Evolutionary conservation across 37 sponge, comb jelly and placozoan species (phyloP).

Genomic region (Diacarnus erythraeanus): DNA sequence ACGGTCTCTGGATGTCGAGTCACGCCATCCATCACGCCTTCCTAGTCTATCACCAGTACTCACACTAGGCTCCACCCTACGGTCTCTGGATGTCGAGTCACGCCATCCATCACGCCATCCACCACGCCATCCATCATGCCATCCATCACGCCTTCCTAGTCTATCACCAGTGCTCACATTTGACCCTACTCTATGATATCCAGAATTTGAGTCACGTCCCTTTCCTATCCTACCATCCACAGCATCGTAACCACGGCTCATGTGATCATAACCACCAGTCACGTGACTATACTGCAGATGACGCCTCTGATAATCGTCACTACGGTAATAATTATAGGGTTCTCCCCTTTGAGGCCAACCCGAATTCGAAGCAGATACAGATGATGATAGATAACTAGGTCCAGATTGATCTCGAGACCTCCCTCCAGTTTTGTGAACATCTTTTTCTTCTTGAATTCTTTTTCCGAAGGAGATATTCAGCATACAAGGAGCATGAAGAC

Average conservation of each 20-base stretch:
- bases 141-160: not conserved
- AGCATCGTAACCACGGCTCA: not conserved
- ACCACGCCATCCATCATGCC: not conserved
- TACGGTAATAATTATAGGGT: not conserved
- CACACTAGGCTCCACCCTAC: too few species aligned
- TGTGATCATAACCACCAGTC: not conserved
- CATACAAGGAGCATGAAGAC: constrained; percentile 69
- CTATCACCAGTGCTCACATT: not conserved
- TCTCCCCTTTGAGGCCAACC: not conserved
- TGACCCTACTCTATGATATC: not conserved
- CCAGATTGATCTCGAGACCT: not conserved
- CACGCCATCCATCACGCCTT: too few species aligned
- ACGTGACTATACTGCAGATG: not conserved
- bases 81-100: too few species aligned
- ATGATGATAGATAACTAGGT: constrained; percentile 1
- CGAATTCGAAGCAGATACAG: not conserved
- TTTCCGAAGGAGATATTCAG: constrained; percentile 82
- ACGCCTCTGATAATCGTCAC: not conserved
- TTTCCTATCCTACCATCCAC: not conserved
- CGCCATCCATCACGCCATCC: not conserved
- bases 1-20: too few species aligned
- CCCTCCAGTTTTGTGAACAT: not conserved
- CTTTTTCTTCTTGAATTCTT: constrained; percentile 23
- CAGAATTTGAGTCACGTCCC: not conserved
- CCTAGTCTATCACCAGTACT: too few species aligned